These are phyloP conservation scores for Chaenodraco wilsoni DNA, from an alignment of 2,797 vertebrate genomes.

Conservation along the genomic window DNA sequence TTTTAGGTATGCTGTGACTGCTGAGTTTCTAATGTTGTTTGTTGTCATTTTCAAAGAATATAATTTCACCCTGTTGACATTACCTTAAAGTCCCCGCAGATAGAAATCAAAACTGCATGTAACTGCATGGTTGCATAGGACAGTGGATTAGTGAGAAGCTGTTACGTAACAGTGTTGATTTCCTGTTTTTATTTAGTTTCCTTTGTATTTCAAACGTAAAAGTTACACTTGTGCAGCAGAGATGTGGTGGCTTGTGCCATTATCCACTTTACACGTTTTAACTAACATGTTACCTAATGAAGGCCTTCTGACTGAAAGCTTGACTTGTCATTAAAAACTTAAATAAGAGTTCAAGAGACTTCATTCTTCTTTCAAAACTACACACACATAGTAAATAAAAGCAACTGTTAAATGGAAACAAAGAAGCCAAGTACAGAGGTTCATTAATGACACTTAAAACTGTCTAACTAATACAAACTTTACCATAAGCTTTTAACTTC, in stretches of 20 bases:
- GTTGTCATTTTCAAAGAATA: conserved; percentile 16
- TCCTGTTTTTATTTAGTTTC: neutral
- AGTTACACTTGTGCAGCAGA: neutral
- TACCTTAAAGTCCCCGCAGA: neutral
- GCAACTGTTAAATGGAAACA: neutral
- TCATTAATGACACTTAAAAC: neutral
- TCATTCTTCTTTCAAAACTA: neutral
- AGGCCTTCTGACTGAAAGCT: neutral
- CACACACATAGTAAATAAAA: too few relatives aligned
- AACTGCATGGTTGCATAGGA: conserved; percentile 2
- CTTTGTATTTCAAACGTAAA: neutral
- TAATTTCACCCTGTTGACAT: conserved; percentile 23
- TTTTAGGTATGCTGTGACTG: neutral
- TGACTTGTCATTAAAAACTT: neutral
- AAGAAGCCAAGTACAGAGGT: neutral
- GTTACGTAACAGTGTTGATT: neutral
- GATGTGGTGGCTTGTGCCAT: neutral
- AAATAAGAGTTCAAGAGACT: neutral
- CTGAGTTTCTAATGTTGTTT: neutral
- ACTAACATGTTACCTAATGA: neutral
- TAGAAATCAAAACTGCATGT: conserved; percentile 32
- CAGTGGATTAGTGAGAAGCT: neutral
- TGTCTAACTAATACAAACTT: neutral
- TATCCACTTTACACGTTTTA: neutral
- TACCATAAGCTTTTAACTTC: neutral